Conservation (phyloP, 2,113 vertebrate species). For the Brachirus orientalis region DNA sequence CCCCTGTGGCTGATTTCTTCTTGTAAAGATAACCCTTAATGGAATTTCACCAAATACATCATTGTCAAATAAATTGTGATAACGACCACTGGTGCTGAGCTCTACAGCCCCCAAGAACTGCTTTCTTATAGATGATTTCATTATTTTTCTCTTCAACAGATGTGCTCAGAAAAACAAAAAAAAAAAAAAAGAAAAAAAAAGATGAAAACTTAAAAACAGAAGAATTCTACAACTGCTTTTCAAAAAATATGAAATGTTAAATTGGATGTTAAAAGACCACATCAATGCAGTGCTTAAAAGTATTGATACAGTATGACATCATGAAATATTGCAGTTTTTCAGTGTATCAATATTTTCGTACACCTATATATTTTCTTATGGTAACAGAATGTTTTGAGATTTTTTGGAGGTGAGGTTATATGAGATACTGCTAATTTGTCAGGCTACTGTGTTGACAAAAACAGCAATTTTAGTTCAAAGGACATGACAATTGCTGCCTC, state of each 20-base stretch:
- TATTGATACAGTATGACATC: too few species aligned
- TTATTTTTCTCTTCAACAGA: constrained; percentile 28
- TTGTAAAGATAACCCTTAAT: constrained; percentile 65
- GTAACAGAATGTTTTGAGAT: too few species aligned
- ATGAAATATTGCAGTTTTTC: too few species aligned
- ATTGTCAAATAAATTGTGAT: constrained; percentile 68
- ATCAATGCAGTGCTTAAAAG: too few species aligned
- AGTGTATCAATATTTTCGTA: too few species aligned
- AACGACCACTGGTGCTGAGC: constrained; percentile 44
- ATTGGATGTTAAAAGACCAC: background rate
- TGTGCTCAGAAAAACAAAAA: constrained; percentile 6
- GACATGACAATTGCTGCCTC: too few species aligned
- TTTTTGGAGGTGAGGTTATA: too few species aligned
- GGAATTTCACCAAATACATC: constrained; percentile 63
- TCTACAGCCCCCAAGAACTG: constrained; percentile 43
- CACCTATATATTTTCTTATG: too few species aligned
- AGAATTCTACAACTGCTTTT: background rate
- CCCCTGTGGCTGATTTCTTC: constrained; percentile 46
- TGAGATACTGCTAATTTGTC: too few species aligned
- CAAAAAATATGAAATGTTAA: background rate
- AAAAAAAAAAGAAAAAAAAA: background rate
- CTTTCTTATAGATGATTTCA: constrained; percentile 46
- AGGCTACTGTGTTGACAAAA: too few species aligned
- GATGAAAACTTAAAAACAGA: background rate
- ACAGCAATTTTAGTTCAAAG: too few species aligned